A percentile compares a stretch with the other conserved stretches of the same genome.
Evolutionary conservation across 2,888 invertebrate species (phyloP).

Genomic region (Clunio marinus): DNA sequence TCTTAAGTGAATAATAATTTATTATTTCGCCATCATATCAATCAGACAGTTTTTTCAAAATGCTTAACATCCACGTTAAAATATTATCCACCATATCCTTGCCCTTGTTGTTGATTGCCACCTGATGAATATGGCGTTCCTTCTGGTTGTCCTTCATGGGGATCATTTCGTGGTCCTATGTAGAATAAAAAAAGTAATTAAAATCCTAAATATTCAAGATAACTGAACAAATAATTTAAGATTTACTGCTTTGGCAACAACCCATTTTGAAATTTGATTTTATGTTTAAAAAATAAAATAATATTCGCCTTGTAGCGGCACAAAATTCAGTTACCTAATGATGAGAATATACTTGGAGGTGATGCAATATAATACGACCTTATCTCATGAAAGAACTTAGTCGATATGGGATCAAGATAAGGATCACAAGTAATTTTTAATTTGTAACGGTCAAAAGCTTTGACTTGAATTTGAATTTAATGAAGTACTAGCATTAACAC

Average conservation of each 20-base stretch:
- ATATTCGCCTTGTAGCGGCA: background rate
- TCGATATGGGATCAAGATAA: no score
- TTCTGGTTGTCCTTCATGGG: background rate
- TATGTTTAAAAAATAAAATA: background rate
- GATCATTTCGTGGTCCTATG: background rate
- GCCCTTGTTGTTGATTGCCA: background rate
- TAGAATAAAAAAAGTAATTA: no score
- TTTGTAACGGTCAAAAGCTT: no score
- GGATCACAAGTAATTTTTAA: no score
- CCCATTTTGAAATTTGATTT: conserved; percentile 3
- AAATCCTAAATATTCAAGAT: background rate
- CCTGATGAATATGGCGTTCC: background rate
- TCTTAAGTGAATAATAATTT: no score
- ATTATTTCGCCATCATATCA: no score
- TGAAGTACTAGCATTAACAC: no score
- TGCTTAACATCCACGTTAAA: background rate
- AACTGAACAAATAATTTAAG: background rate
- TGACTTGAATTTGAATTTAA: no score
- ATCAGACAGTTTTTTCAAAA: no score
- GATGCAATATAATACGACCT: background rate
- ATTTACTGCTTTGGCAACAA: conserved; percentile 27
- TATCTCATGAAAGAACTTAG: no score
- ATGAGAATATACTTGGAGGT: background rate
- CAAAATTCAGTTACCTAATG: background rate
- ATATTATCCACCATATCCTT: background rate